Base-by-base conservation (phyloP, 2,888 invertebrate species). In the Pelosia muscerda region DNA sequence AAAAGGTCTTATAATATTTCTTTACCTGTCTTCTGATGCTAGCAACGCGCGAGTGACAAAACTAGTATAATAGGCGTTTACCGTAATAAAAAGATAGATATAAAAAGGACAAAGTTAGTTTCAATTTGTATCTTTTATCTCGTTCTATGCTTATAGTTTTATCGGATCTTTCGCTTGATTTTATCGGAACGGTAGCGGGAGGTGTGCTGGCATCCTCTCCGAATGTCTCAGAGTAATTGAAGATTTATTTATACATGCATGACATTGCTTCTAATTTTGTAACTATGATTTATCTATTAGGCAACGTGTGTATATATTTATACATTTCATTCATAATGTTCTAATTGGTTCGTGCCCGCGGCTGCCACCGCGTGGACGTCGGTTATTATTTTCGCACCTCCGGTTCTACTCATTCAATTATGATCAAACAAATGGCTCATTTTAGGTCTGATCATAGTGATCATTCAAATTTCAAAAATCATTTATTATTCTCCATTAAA, bases 201-300 rank as follows among this genome's bases (percentile, higher is more conserved):
- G 38, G 15, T 38, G 15, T 15, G 23, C 38, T 59, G 22, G 15
- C 62, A 53, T 53, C 19, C 26, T 61, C 11, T 61, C 25, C 6
- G 23, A 60, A 25, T 34, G n/a, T 61, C 11, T 61, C 25, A 15
- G 23, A 60, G 38, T 34, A 25, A 64, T 42, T 64, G 31, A 34
- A 34, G 23, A 59, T 59, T n/a, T 26, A 22, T 42, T 25, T 31
- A 65, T 42, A 34, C 25, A 73, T 76, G 71, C 31, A 56, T 71
- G 68, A 49, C 68, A 73, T 75, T 75, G 77, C 60, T 57, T 66
- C 67, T 76, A 58, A 58, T 59, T 69, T 53, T 49, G 31, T 62
- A 22, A 63, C 55, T 67, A 10, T 64, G 60, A 56, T 31, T 42
- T n/a, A n/a, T 64, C 22, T 64, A 26, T 64, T 54, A 49, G 23